Conservation (phyloP, 2,113 vertebrate species). For the Hyla sarda region DNA sequence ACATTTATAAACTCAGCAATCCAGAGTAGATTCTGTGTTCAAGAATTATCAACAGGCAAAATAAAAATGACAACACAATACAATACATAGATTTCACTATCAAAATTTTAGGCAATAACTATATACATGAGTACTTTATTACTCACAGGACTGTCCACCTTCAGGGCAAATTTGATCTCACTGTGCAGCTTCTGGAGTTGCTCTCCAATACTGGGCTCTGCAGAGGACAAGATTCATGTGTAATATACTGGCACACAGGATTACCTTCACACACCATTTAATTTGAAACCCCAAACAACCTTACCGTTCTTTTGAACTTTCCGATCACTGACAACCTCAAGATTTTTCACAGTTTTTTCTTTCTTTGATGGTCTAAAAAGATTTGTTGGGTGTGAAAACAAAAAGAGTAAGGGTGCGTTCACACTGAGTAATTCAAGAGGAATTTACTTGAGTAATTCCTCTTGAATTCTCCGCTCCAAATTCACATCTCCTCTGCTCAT, state of each 20-base stretch:
- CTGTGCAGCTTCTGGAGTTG: conserved; percentile 95
- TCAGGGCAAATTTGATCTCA: conserved; percentile 95
- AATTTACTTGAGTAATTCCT: too few species aligned
- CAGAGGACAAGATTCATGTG: not conserved
- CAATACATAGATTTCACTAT: too few species aligned
- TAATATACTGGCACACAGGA: not conserved
- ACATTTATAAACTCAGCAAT: too few species aligned
- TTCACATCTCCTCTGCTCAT: too few species aligned
- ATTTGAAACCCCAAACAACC: not conserved
- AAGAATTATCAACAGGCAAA: too few species aligned
- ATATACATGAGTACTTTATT: too few species aligned
- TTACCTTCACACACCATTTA: too few species aligned
- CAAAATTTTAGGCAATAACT: not conserved
- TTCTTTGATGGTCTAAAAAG: conserved; percentile 76
- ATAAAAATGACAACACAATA: too few species aligned
- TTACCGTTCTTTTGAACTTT: conserved; percentile 91
- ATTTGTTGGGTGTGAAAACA: conserved; percentile 6
- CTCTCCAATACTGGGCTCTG: conserved; percentile 91
- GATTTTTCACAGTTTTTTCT: conserved; percentile 84
- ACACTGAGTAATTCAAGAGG: too few species aligned
- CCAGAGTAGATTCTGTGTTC: too few species aligned
- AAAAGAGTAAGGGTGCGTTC: too few species aligned
- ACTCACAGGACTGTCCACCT: conserved; percentile 95
- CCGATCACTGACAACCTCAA: conserved; percentile 77
- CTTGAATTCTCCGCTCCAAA: too few species aligned